Base-by-base conservation (phyloP, 2,113 vertebrate genomes). In the Mola mola region DNA sequence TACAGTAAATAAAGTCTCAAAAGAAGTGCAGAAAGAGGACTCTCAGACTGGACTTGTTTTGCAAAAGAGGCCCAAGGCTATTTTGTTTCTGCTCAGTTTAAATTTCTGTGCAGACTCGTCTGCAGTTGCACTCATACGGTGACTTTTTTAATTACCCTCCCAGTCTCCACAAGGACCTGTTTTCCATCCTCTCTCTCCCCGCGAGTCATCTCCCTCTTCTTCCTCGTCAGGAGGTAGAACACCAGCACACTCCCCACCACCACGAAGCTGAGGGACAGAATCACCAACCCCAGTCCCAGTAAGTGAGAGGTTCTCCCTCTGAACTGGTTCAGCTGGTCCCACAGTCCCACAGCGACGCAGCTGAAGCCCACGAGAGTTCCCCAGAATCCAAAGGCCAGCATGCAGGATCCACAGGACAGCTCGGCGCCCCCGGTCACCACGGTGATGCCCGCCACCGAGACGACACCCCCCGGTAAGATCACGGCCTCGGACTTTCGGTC, bases 331-430 rank as follows among this genome's bases (percentile, higher is more conserved):
- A 74, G 25, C n/a, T 84, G 79, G 71, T 91, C 81, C 89, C 90
- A 91, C 15, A 92, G 31, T 2, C 90, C 92, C 65, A 93, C 81
- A 1, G 80, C 69, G 1, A 91, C 48, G 4, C 87, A 86, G 22
- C 91, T 92, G 25, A 93, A 15, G 20, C 90, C 87, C 3, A 91
- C 77, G 15, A 93, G 63, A 20, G 82, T 88, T n/a, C 89, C 89
- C 89, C 90, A 93, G 52, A 92, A 79, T 0, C 85, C 84, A 41
- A 93, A 92, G 6, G 88, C 89, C 83, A 93, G 49, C 78, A 92
- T 83, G 26, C 91, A 93, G 40, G 91, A 90, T 2, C 82, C 44
- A n/a, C 92, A 93, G 52, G 90, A 90, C 73, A 91, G 63, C 72
- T 93, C 92, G 1, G 79, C 48, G 1, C 92, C 92, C 1, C 92